Conservation (phyloP, 2,113 vertebrate genomes). For the Rhea americana region DNA sequence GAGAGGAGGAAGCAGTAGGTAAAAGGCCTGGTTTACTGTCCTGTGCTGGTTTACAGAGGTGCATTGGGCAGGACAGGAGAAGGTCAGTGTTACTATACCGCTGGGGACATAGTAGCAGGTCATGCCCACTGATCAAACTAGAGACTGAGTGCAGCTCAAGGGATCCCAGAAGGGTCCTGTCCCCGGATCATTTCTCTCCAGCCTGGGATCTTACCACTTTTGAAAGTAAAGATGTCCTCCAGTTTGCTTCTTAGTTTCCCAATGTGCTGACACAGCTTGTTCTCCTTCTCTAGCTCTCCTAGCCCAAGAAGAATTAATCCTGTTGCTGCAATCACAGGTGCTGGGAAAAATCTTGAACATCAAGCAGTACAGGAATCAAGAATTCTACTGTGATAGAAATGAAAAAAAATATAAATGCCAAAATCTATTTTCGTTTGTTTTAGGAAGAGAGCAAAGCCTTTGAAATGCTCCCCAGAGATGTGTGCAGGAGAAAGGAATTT, state of each 20-base stretch:
- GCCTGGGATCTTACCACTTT: neutral
- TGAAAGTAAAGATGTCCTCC: neutral
- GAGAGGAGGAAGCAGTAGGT: neutral
- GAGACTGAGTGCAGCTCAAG: neutral
- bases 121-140: neutral
- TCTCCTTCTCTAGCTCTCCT: neutral
- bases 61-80: fast-evolving
- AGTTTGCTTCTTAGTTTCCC: neutral
- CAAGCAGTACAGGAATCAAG: neutral
- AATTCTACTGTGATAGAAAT: neutral
- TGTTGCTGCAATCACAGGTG: neutral
- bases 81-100: neutral
- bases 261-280: neutral
- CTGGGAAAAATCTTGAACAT: neutral
- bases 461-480: neutral
- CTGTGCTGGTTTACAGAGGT: neutral
- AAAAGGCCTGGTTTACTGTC: neutral
- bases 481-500: neutral
- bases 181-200: fast-evolving
- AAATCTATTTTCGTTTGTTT: neutral
- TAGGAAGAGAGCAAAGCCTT: neutral
- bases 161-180: neutral
- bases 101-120: neutral
- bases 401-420: neutral
- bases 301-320: neutral